A percentile compares a stretch with the other conserved stretches of the same genome.
Conservation (phyloP, 2,888 invertebrate genomes). For the Sabatieria punctata region DNA sequence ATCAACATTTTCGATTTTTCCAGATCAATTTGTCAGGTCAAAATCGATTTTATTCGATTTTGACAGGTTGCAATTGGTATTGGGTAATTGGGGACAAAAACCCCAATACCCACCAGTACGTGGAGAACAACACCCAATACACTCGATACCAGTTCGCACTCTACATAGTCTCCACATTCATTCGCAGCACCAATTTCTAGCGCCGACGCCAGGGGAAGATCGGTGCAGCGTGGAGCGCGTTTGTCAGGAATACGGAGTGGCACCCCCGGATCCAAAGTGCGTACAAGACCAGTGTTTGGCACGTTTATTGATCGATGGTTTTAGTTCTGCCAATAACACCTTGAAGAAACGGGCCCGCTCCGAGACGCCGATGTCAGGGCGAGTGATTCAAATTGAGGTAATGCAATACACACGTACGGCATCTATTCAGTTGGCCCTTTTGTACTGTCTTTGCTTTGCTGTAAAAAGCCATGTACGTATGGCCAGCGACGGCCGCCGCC, state of each 20-base stretch:
- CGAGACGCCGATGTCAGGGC: slow-evolving; percentile 19
- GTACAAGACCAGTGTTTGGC: background rate
- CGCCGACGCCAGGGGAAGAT: background rate
- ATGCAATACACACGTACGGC: too few species aligned
- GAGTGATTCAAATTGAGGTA: slow-evolving; percentile 23
- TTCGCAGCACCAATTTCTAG: background rate
- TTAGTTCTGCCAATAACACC: slow-evolving; percentile 15
- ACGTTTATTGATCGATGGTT: background rate
- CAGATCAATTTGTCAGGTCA: too few species aligned
- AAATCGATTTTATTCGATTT: too few species aligned
- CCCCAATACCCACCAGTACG: too few species aligned
- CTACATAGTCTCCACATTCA: background rate
- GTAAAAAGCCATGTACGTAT: too few species aligned
- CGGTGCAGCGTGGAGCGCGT: slow-evolving; percentile 1
- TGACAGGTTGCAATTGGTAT: too few species aligned
- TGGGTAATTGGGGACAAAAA: too few species aligned
- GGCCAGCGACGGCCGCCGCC: too few species aligned
- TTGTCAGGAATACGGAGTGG: slow-evolving; percentile 1
- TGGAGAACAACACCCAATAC: too few species aligned
- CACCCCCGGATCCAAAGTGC: background rate
- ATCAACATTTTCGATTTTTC: too few species aligned
- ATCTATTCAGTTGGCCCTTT: too few species aligned
- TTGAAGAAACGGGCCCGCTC: slow-evolving; percentile 23
- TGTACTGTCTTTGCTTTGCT: too few species aligned
- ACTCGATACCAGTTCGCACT: background rate